Conservation (phyloP, 2,797 vertebrate genomes). For the Lutjanus campechanus region DNA sequence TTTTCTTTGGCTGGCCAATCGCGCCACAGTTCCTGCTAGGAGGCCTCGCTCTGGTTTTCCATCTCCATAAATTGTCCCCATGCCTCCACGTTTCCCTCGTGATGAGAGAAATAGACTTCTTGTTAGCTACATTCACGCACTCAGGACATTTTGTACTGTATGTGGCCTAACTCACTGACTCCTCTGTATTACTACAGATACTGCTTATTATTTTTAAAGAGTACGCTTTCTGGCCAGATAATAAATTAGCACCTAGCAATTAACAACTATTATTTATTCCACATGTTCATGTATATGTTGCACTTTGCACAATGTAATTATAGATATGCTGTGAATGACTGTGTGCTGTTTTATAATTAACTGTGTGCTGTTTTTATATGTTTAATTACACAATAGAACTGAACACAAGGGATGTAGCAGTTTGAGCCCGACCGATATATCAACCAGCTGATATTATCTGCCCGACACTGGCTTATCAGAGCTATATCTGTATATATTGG, state of each 20-base stretch:
- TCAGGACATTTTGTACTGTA: conserved; percentile 38
- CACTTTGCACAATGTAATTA: neutral
- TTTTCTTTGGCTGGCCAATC: conserved; percentile 65
- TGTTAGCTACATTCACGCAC: conserved; percentile 39
- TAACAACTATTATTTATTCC: neutral
- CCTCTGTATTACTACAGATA: conserved; percentile 36
- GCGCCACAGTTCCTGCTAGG: conserved; percentile 37
- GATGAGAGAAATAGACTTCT: conserved; percentile 53
- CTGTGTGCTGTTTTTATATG: too few species aligned
- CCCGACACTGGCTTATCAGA: too few species aligned
- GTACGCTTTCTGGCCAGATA: conserved; percentile 14
- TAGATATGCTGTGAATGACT: neutral
- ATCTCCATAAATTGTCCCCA: conserved; percentile 51
- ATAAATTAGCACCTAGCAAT: conserved; percentile 12
- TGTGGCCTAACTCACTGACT: conserved; percentile 32
- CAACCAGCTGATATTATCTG: too few species aligned
- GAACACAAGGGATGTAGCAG: too few species aligned
- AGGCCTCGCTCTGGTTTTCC: conserved; percentile 40
- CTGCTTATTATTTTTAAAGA: conserved; percentile 24
- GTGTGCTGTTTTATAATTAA: neutral
- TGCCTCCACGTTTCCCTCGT: conserved; percentile 43
- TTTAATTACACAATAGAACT: neutral
- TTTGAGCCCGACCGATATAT: too few species aligned
- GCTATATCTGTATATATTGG: too few species aligned
- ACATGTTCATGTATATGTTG: neutral